Conservation (phyloP, 2,797 vertebrate species). For the Hemitrygon akajei region DNA sequence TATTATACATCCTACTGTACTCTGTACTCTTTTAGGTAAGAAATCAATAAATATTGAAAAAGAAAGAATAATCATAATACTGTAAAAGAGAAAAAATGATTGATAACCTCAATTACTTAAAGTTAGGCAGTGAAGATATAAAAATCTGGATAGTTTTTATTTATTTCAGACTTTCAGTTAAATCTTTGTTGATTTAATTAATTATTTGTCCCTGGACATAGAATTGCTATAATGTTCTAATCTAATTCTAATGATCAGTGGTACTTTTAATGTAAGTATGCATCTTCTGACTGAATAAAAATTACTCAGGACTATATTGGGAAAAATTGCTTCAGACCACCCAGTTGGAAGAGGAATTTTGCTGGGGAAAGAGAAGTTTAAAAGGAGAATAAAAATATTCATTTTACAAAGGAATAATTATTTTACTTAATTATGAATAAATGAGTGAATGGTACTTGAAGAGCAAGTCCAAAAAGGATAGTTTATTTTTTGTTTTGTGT, state of each 20-base stretch:
- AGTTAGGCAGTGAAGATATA: neutral
- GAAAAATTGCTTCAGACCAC: neutral
- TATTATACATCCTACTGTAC: no score
- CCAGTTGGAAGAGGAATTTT: neutral
- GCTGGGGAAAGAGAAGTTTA: neutral
- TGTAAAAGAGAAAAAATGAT: neutral
- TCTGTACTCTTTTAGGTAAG: no score
- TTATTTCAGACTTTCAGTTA: neutral
- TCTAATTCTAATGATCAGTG: neutral
- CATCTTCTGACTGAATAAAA: neutral
- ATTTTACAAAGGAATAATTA: neutral
- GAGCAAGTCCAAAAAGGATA: neutral
- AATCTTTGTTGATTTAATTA: neutral
- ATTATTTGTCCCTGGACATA: neutral
- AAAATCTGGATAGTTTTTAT: neutral
- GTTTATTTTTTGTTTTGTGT: neutral
- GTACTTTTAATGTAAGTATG: neutral
- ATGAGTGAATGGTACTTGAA: neutral
- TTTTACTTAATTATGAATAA: constrained; percentile 10
- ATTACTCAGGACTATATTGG: neutral
- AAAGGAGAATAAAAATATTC: neutral
- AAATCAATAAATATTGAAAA: no score
- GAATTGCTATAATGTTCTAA: neutral
- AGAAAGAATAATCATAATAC: no score
- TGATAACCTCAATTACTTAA: neutral